Percentiles rank a stretch among this genome's conserved stretches.
Evolutionary conservation across 1,140 invertebrate genomes (phyloP).

Genomic region (Drosophila ercepeae): DNA sequence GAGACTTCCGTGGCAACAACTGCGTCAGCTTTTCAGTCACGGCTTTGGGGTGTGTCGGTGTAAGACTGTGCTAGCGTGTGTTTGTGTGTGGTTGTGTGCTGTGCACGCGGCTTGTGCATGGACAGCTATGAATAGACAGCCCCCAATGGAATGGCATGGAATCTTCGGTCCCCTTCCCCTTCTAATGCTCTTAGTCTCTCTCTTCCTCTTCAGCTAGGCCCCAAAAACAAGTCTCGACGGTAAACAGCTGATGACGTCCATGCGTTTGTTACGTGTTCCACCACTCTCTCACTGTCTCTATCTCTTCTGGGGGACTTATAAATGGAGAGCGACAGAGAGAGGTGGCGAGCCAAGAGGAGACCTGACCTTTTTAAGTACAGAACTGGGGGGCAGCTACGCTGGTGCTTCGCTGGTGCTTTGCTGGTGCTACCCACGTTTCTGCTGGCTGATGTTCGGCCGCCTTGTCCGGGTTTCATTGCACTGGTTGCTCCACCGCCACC

Average conservation of each 20-base stretch:
- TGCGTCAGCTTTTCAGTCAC: conserved; percentile 71
- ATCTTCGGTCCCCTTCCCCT: conserved; percentile 6
- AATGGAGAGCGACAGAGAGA: background rate
- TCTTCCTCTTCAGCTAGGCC: conserved; percentile 6
- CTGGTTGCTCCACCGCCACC: conserved; percentile 60
- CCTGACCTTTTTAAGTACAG: conserved; percentile 65
- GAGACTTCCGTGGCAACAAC: conserved; percentile 80
- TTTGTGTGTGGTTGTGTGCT: conserved; percentile 44
- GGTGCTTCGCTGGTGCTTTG: too few relatives aligned
- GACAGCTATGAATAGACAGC: conserved; percentile 77
- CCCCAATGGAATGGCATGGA: conserved; percentile 54
- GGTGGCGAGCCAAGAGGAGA: conserved; percentile 16
- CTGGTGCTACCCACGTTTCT: conserved; percentile 62
- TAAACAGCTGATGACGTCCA: conserved; percentile 80
- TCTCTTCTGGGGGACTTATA: background rate
- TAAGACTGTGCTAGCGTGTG: conserved; percentile 1
- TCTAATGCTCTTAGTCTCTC: background rate
- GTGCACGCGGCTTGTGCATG: conserved; percentile 73
- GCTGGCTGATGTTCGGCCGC: conserved; percentile 28
- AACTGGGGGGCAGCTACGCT: conserved; percentile 1
- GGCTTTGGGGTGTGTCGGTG: conserved; percentile 69
- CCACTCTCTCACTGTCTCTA: conserved; percentile 18
- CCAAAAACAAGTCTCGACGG: conserved; percentile 16
- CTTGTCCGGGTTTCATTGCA: conserved; percentile 51
- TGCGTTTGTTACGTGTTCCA: conserved; percentile 68